Evolutionary conservation across 2,113 vertebrate genomes (phyloP).

Genomic region (Clarias magur): DNA sequence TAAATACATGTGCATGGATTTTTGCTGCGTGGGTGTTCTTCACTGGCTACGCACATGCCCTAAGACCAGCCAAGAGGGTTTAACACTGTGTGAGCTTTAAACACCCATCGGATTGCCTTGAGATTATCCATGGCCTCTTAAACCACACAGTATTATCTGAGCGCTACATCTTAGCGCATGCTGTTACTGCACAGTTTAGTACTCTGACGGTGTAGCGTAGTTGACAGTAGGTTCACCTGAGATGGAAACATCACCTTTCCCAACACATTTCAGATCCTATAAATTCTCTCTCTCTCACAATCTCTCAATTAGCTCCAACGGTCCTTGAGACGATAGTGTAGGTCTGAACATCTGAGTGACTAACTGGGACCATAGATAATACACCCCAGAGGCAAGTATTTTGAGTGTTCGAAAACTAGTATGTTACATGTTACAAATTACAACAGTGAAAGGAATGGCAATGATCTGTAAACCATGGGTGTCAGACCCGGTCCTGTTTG

Average conservation of each 20-base stretch:
- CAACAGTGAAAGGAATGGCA: background rate
- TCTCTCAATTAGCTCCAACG: background rate
- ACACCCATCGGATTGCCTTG: conserved; percentile 52
- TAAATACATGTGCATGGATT: conserved; percentile 1
- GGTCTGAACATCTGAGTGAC: background rate
- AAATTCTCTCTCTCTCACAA: background rate
- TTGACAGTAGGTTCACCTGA: conserved; percentile 2
- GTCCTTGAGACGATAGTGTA: background rate
- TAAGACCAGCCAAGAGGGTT: conserved; percentile 51
- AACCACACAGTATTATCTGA: conserved; percentile 25
- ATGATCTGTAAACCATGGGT: background rate
- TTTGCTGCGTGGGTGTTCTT: conserved; percentile 16
- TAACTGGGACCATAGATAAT: background rate
- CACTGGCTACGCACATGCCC: conserved; percentile 43
- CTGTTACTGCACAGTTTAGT: background rate
- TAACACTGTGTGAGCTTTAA: conserved; percentile 55
- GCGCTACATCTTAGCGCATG: conserved; percentile 21
- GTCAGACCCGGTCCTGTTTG: background rate
- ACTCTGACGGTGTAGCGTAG: conserved; percentile 13
- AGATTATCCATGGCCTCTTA: conserved; percentile 48
- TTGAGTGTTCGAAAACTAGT: background rate
- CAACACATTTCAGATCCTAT: background rate
- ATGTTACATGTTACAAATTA: background rate
- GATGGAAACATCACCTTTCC: background rate
- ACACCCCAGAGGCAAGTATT: background rate